phyloP scores from a whole-genome alignment of 2,797 vertebrate species.

The Xiphorhynchus erythropygius region DNA sequence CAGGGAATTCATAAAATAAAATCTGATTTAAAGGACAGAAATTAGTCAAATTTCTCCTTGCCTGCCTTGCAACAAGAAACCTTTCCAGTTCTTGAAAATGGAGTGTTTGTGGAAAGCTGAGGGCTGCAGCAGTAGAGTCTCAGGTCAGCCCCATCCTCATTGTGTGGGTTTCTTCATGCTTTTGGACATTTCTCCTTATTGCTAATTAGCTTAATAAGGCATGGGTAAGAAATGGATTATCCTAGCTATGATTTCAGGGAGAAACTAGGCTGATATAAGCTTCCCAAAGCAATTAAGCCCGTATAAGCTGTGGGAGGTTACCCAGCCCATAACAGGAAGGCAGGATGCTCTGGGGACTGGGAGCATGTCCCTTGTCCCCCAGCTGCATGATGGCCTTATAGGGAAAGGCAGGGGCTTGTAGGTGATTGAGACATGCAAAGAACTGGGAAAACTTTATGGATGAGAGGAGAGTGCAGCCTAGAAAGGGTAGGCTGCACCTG shows the following conservation, averaged over 20 bases:
- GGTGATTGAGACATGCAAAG: not conserved
- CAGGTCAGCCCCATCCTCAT: not conserved
- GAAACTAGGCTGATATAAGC: not conserved
- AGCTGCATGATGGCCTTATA: not conserved
- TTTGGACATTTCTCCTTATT: not conserved
- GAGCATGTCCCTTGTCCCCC: not conserved
- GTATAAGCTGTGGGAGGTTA: not conserved
- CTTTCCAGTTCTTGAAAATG: not conserved
- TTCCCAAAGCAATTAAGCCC: not conserved
- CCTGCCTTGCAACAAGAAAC: not conserved
- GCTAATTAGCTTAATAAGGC: not conserved
- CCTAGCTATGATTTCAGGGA: not conserved
- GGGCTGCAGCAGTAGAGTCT: not conserved
- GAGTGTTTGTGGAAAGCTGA: not conserved
- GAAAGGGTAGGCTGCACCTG: not conserved
- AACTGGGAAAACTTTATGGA: not conserved
- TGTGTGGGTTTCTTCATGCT: not conserved
- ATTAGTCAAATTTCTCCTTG: not conserved
- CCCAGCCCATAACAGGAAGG: fast-evolving
- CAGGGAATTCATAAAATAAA: not conserved
- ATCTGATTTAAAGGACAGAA: not conserved
- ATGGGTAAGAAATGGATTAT: not conserved
- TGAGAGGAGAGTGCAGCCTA: not conserved
- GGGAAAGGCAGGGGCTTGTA: not conserved
- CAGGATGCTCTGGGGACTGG: not conserved